phyloP scores from a whole-genome alignment of 2,113 vertebrate genomes.

The Ochotona princeps region DNA sequence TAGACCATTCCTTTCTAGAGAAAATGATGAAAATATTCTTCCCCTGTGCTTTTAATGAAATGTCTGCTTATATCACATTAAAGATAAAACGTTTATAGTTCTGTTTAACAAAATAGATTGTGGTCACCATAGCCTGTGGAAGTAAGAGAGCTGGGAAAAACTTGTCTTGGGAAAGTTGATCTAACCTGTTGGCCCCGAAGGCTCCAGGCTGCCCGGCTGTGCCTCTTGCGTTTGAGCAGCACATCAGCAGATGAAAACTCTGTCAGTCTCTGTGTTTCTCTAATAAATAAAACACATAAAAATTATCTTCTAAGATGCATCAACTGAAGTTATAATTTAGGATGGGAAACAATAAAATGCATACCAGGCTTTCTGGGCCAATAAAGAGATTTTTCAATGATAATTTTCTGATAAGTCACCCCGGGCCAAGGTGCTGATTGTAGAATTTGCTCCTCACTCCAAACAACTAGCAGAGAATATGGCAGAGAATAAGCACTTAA shows the following conservation, averaged over 20 bases:
- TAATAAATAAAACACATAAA: too few species aligned
- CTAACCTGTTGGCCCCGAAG: background rate
- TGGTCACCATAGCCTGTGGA: background rate
- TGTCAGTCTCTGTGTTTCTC: too few species aligned
- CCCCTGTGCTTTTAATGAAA: background rate
- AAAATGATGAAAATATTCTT: slow-evolving; percentile 4
- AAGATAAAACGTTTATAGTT: background rate
- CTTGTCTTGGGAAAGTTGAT: background rate
- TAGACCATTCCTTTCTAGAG: background rate
- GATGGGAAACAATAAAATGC: background rate
- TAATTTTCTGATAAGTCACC: background rate
- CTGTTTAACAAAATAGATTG: background rate
- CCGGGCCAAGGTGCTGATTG: background rate
- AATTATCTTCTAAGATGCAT: background rate
- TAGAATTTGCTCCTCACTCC: background rate
- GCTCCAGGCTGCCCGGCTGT: too few species aligned
- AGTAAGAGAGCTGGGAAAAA: background rate
- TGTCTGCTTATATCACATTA: slow-evolving; percentile 24
- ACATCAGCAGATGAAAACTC: too few species aligned
- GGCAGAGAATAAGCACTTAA: background rate
- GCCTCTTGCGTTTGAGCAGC: too few species aligned
- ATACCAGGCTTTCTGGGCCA: background rate
- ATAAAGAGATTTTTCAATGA: background rate
- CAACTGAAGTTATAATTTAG: background rate
- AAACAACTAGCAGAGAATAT: background rate